Evolutionary conservation across 2,797 vertebrate species (phyloP).

Genomic region (Simalia tracyae): DNA sequence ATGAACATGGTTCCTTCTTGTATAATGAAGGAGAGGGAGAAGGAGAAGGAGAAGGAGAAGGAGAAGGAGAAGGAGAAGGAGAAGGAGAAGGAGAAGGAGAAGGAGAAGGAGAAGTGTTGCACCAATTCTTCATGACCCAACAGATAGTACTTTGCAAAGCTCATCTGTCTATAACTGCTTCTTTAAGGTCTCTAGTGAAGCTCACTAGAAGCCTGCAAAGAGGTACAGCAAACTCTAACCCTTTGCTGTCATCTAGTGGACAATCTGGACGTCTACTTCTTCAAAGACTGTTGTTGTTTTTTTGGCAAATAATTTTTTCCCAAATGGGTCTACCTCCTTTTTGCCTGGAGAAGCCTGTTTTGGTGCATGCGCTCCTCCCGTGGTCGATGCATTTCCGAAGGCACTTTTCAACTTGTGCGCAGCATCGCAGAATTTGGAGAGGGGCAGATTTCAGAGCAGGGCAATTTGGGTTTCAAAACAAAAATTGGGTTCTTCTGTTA

Average conservation of each 20-base stretch:
- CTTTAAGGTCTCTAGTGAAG: neutral
- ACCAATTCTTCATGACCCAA: neutral
- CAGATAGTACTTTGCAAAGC: neutral
- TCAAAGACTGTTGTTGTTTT: neutral
- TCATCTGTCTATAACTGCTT: neutral
- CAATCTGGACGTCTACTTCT: neutral
- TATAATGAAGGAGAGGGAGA: neutral
- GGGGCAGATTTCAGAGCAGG: too few relatives aligned
- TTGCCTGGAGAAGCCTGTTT: neutral
- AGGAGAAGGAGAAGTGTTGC: fast-evolving
- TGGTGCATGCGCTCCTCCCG: too few relatives aligned
- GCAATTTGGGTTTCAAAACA: neutral
- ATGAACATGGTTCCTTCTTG: neutral
- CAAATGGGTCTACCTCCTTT: neutral
- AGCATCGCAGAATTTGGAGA: too few relatives aligned
- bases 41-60: fast-evolving
- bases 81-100: fast-evolving
- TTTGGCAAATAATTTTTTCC: neutral
- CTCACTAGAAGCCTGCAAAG: neutral
- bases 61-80: fast-evolving
- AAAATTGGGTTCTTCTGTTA: neutral
- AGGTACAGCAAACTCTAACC: neutral
- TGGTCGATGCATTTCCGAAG: neutral
- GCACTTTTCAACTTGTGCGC: neutral
- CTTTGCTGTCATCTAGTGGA: neutral